Percentiles rank a stretch among this genome's conserved stretches.
phyloP scores from a whole-genome alignment of 2,113 vertebrate genomes.

The Ifrita kowaldi region DNA sequence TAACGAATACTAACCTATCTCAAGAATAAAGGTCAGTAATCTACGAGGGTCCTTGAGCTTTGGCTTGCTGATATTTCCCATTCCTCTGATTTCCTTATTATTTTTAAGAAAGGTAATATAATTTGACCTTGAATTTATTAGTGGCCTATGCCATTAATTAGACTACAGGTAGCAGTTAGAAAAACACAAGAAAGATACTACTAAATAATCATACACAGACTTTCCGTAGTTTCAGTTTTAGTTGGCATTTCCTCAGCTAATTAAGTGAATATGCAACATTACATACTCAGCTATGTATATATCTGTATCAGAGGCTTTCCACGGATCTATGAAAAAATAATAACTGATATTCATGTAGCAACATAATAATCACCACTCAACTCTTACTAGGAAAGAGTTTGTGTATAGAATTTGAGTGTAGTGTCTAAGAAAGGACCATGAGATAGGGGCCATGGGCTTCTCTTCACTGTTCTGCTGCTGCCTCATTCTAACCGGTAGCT shows the following conservation, averaged over 20 bases:
- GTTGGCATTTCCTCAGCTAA: not conserved
- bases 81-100: not conserved
- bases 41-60: not conserved
- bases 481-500: not conserved
- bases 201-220: not conserved
- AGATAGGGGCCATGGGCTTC: not conserved
- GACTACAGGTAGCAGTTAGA: not conserved
- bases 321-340: not conserved
- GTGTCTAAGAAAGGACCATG: not conserved
- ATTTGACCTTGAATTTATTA: conserved; percentile 7
- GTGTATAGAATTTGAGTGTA: not conserved
- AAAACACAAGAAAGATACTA: not conserved
- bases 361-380: not conserved
- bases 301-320: not conserved
- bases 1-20: not conserved
- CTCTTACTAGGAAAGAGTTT: not conserved
- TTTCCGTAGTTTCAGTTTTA: not conserved
- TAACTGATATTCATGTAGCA: not conserved
- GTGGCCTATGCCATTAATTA: not conserved
- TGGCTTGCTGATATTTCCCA: conserved; percentile 44
- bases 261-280: not conserved
- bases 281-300: not conserved
- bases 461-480: not conserved
- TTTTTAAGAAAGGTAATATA: not conserved
- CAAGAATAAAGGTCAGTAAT: conserved; percentile 25